Percentiles rank a stretch among this genome's conserved stretches.
These are phyloP conservation scores for Dasysyrphus tricinctus DNA, from an alignment of 2,888 invertebrate genomes.

Conservation along the genomic window DNA sequence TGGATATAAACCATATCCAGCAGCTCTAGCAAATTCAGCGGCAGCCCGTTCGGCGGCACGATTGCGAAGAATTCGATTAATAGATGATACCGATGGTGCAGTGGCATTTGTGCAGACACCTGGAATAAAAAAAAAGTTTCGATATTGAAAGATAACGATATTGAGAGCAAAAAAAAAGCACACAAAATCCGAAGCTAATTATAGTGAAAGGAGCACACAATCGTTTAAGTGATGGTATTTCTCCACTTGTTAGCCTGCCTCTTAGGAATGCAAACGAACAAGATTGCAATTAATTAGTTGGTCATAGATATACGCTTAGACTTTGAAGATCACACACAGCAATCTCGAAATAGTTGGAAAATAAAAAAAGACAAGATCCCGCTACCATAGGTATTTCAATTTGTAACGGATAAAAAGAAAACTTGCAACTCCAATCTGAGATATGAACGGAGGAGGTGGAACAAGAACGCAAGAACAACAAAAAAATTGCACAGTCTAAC, in stretches of 20 bases:
- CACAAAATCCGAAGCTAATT: slow-evolving; percentile 20
- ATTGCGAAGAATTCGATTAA: slow-evolving; percentile 97
- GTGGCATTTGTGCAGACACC: slow-evolving; percentile 97
- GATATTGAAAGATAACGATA: background rate
- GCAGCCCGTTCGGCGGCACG: slow-evolving; percentile 98
- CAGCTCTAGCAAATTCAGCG: slow-evolving; percentile 96
- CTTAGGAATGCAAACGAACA: slow-evolving; percentile 66
- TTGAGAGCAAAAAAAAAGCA: background rate
- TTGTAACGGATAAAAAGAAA: slow-evolving; percentile 48
- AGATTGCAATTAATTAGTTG: slow-evolving; percentile 71
- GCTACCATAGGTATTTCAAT: slow-evolving; percentile 49
- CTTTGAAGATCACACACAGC: slow-evolving; percentile 44
- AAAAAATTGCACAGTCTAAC: slow-evolving; percentile 17
- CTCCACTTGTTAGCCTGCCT: slow-evolving; percentile 54
- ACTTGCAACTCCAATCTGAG: slow-evolving; percentile 23
- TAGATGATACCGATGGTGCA: slow-evolving; percentile 98
- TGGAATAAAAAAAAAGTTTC: slow-evolving; percentile 82
- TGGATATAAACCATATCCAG: slow-evolving; percentile 93
- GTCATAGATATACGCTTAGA: slow-evolving; percentile 72
- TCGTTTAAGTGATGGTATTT: slow-evolving; percentile 48
- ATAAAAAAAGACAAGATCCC: slow-evolving; percentile 9
- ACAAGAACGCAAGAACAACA: slow-evolving; percentile 9
- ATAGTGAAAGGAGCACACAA: slow-evolving; percentile 64
- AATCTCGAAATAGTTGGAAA: slow-evolving; percentile 28
- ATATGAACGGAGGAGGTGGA: background rate